Conservation (phyloP, 1,140 invertebrate species). For the Hycleus phaleratus region DNA sequence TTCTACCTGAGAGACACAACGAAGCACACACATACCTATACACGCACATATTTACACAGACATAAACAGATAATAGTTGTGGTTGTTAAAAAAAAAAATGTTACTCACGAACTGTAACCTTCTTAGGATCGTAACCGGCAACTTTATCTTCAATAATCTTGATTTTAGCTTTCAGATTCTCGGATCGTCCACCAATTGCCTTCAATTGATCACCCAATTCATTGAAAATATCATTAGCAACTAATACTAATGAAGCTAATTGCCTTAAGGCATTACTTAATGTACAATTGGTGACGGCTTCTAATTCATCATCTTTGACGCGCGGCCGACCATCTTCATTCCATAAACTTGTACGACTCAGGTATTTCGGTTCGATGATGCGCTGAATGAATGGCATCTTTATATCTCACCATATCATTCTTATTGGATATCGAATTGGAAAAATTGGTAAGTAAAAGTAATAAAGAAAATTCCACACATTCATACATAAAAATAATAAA, state of each 20-base stretch:
- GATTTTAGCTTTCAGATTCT: constrained; percentile 54
- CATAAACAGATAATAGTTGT: too few species aligned
- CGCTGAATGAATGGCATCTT: constrained; percentile 68
- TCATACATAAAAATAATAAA: too few species aligned
- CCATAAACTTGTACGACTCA: constrained; percentile 54
- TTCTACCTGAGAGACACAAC: constrained; percentile 9
- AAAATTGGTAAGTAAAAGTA: neutral
- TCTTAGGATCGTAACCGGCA: constrained; percentile 61
- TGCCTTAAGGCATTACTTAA: constrained; percentile 67
- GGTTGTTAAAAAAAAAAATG: neutral
- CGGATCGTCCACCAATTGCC: constrained; percentile 56
- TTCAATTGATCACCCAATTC: constrained; percentile 62
- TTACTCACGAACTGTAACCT: constrained; percentile 77
- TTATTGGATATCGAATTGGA: neutral
- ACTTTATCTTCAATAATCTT: constrained; percentile 53
- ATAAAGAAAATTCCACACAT: too few species aligned
- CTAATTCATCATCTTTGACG: constrained; percentile 59
- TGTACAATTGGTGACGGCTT: constrained; percentile 69
- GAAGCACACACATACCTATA: neutral
- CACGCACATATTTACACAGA: too few species aligned
- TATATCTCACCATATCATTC: constrained; percentile 8
- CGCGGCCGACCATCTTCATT: constrained; percentile 49
- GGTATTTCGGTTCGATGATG: constrained; percentile 57
- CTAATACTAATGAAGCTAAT: constrained; percentile 65
- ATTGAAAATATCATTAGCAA: constrained; percentile 70